phyloP scores from a whole-genome alignment of 2,113 vertebrate genomes.

The Morone saxatilis region DNA sequence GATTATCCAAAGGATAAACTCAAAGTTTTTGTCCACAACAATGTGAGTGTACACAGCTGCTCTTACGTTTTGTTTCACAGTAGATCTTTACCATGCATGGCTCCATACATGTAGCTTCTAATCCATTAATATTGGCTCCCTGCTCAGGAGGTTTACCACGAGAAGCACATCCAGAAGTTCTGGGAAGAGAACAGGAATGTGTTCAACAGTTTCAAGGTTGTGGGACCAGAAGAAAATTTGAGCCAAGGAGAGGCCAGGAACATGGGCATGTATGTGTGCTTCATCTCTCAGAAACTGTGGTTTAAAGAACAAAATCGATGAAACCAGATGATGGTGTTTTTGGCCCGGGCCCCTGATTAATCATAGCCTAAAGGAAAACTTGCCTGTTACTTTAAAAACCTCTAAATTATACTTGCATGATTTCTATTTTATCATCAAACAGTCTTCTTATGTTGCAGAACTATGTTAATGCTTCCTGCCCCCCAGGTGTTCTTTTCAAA shows the following conservation, averaged over 20 bases:
- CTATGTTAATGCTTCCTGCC: background rate
- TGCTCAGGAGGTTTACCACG: constrained; percentile 96
- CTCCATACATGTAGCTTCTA: background rate
- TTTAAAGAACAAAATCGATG: constrained; percentile 4
- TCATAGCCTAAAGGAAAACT: background rate
- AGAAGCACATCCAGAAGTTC: constrained; percentile 96
- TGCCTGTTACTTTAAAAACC: background rate
- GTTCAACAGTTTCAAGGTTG: constrained; percentile 92
- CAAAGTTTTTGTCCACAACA: constrained; percentile 95
- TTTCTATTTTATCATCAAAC: constrained; percentile 1
- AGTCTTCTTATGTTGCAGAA: background rate
- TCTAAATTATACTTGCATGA: background rate
- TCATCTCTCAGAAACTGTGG: constrained; percentile 8
- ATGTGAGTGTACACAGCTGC: constrained; percentile 85
- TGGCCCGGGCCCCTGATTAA: background rate
- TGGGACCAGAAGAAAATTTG: constrained; percentile 95
- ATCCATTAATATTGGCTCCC: constrained; percentile 47
- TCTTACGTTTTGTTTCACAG: background rate
- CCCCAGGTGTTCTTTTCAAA: background rate
- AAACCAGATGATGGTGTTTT: background rate
- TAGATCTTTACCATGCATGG: background rate
- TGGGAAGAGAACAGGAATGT: constrained; percentile 91
- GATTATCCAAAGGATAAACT: constrained; percentile 94
- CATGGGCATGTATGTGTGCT: constrained; percentile 93
- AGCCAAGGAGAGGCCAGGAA: constrained; percentile 97